Percentiles rank a stretch among this genome's conserved stretches.
These are phyloP conservation scores for Ichneumoninae sp. DNA, from an alignment of 2,888 invertebrate genomes.

Conservation along the genomic window DNA sequence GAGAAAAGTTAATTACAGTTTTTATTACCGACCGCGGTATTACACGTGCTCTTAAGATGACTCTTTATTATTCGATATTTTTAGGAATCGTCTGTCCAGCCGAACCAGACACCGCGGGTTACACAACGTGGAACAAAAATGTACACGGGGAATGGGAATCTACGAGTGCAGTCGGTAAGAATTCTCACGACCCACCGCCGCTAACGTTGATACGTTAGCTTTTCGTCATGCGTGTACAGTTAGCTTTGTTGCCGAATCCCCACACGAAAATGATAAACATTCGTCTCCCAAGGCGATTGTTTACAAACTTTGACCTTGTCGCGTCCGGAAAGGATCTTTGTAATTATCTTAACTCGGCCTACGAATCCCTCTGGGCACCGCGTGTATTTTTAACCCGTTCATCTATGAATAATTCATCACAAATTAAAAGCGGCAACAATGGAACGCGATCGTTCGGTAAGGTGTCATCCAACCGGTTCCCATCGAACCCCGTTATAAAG, in stretches of 20 bases:
- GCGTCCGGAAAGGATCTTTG: neutral
- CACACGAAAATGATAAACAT: conserved; percentile 2
- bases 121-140: neutral
- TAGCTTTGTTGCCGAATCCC: conserved; percentile 64
- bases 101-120: too few relatives aligned
- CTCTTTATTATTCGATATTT: neutral
- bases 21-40: too few relatives aligned
- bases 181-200: neutral
- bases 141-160: neutral
- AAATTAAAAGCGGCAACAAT: conserved; percentile 55
- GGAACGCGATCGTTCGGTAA: conserved; percentile 18
- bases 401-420: neutral
- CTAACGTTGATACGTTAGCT: neutral
- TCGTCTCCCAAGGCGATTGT: conserved; percentile 7
- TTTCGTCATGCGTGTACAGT: conserved; percentile 55
- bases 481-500: conserved; percentile 21
- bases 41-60: too few relatives aligned
- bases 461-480: conserved; percentile 44
- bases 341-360: neutral
- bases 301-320: neutral
- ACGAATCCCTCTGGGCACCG: neutral
- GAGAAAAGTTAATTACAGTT: too few relatives aligned
- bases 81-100: conserved; percentile 70
- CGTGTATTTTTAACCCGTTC: neutral
- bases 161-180: neutral